These are phyloP conservation scores for Streptopelia turtur DNA, from an alignment of 2,797 vertebrate species.

Conservation along the genomic window DNA sequence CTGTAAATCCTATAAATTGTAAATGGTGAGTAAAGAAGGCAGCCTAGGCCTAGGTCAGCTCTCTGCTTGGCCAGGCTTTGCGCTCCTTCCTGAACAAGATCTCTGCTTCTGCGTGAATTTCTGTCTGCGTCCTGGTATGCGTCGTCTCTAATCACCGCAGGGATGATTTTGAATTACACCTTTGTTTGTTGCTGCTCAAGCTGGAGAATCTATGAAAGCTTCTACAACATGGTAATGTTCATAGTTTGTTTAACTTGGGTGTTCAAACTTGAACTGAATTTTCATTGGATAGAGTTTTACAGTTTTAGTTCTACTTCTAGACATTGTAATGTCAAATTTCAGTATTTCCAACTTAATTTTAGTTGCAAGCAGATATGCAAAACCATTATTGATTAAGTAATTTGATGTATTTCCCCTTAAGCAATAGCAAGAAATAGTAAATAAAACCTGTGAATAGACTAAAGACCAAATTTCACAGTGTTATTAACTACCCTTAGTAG, in stretches of 20 bases:
- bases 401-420: background rate
- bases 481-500: background rate
- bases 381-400: background rate
- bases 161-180: conserved; percentile 85
- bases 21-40: too few species aligned
- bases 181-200: conserved; percentile 85
- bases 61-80: too few species aligned
- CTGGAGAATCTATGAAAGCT: conserved; percentile 80
- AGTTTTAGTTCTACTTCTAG: conserved; percentile 28
- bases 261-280: background rate
- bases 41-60: too few species aligned
- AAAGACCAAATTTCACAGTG: background rate
- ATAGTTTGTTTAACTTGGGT: background rate
- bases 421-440: background rate
- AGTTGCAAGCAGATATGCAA: background rate
- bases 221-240: conserved; percentile 74
- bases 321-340: background rate
- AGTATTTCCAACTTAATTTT: background rate
- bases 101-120: too few species aligned
- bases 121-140: too few species aligned
- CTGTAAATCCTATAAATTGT: too few species aligned
- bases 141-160: too few species aligned
- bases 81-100: too few species aligned
- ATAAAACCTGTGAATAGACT: background rate
- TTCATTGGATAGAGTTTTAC: conserved; percentile 72